Percentiles rank a stretch among this genome's conserved stretches.
These are phyloP conservation scores for Porites cylindrica DNA, from an alignment of 92 coral and sea anemone species.

Conservation along the genomic window DNA sequence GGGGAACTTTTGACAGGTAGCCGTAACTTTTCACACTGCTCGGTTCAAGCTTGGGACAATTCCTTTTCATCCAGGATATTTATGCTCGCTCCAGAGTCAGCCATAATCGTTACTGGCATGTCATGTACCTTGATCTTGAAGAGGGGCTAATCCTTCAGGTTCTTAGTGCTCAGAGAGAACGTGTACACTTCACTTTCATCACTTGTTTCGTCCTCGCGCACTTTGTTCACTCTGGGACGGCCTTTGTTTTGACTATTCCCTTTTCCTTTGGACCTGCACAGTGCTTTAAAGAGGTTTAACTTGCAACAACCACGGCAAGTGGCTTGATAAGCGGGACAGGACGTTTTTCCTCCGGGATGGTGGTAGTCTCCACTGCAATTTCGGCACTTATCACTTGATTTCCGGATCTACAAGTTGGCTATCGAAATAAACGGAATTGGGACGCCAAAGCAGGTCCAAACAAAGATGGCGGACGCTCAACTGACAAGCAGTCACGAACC, in stretches of 20 bases:
- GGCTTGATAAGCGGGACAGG: too few relatives aligned
- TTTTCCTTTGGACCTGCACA: slow-evolving; percentile 29
- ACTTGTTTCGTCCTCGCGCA: slow-evolving; percentile 29
- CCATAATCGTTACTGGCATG: slow-evolving; percentile 26
- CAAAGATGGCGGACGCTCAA: too few relatives aligned
- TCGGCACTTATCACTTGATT: slow-evolving; percentile 42
- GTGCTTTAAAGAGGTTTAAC: slow-evolving; percentile 38
- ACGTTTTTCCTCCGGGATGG: slow-evolving; percentile 22
- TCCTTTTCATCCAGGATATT: slow-evolving; percentile 3
- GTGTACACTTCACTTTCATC: slow-evolving; percentile 39
- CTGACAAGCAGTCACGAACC: too few relatives aligned
- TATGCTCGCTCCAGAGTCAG: slow-evolving; percentile 20
- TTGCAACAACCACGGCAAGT: slow-evolving; percentile 25
- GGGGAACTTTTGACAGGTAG: slow-evolving; percentile 46
- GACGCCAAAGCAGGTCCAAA: too few relatives aligned
- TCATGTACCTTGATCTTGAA: slow-evolving; percentile 39
- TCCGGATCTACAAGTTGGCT: slow-evolving; percentile 19
- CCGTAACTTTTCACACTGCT: slow-evolving; percentile 14
- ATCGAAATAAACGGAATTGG: too few relatives aligned
- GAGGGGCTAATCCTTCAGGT: slow-evolving; percentile 34
- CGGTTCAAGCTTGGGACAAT: slow-evolving; percentile 31
- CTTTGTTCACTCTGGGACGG: slow-evolving; percentile 12
- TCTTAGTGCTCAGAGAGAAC: slow-evolving; percentile 17
- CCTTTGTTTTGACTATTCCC: background rate
- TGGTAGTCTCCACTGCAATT: slow-evolving; percentile 40